Evolutionary conservation across 2,888 invertebrate genomes (phyloP).

Genomic region (Leptothorax acervorum): DNA sequence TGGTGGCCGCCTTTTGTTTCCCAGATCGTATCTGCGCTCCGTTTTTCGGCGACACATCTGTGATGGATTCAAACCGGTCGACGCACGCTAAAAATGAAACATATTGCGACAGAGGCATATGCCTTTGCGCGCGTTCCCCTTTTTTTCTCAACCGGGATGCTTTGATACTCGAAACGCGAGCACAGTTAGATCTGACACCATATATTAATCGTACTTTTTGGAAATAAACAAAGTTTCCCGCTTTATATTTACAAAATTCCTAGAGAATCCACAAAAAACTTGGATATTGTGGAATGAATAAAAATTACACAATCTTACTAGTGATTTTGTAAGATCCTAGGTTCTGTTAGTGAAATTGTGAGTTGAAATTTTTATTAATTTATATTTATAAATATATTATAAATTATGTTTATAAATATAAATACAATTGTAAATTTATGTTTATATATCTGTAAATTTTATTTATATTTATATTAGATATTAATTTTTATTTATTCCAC

Average conservation of each 20-base stretch:
- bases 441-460: too few relatives aligned
- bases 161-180: background rate
- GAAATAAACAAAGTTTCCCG: background rate
- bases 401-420: too few relatives aligned
- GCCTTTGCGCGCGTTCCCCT: conserved; percentile 44
- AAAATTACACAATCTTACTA: too few relatives aligned
- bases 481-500: too few relatives aligned
- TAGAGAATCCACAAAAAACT: too few relatives aligned
- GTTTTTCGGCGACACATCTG: conserved; percentile 80
- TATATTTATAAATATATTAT: too few relatives aligned
- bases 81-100: conserved; percentile 74
- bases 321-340: too few relatives aligned
- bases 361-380: too few relatives aligned
- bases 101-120: conserved; percentile 78
- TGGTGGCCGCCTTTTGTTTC: conserved; percentile 80
- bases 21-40: conserved; percentile 79
- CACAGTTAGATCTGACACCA: background rate
- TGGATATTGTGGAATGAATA: too few relatives aligned
- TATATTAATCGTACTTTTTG: background rate
- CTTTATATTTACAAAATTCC: background rate
- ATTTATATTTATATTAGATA: too few relatives aligned
- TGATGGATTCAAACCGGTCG: conserved; percentile 75
- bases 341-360: too few relatives aligned
- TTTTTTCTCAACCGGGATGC: background rate
- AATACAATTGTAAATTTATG: too few relatives aligned